Base-by-base conservation (phyloP, 2,888 invertebrate species). In the Chelonus formosanus region DNA sequence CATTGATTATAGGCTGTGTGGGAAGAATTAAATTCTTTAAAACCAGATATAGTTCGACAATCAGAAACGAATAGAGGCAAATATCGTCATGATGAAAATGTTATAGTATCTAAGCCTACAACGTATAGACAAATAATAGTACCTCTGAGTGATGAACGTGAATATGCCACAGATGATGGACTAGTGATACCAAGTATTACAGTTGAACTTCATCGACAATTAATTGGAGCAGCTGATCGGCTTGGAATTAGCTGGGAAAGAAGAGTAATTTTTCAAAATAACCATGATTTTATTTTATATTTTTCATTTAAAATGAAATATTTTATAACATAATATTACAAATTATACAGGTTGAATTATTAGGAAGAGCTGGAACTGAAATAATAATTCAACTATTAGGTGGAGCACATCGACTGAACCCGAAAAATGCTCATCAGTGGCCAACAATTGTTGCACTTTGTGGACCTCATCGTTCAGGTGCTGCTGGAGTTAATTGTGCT, bases 351-450 rank as follows among this genome's bases (percentile, higher is more conserved):
- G 86, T 90, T 63, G 92, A 93, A 84, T 88, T 95, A 78, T 87
- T 95, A 80, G 95, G 95, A 52, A 89, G 96, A 70, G 94, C 94
- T 52, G 91, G 92, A 36, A 90, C 92, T 64, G 96, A 96, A 85
- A 91, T 96, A 86, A 91, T 92, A 69, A 88, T 94, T 7, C 91
- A 92, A 74, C 86, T 96, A 60, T 85, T 94, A 66, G 96, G 96
- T 48, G 96, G 96, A 60, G 92, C 91, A 45, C 91, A 94, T 76
- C 87, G 95, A 62, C 86, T 96, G 65, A 94, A 92, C 80, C 92
- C 95, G 54, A 90, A 92, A 76, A 96, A 96, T 85, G 90, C 91
- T 70, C 96, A 96, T 85, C 96, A 96, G 85, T 89, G 90, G 87
- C 96, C 96, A 63, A 89, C 89, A 55, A 93, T 94, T 57, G 92